Base-by-base conservation (phyloP, 2,888 invertebrate genomes). In the Anticlea derivata region DNA sequence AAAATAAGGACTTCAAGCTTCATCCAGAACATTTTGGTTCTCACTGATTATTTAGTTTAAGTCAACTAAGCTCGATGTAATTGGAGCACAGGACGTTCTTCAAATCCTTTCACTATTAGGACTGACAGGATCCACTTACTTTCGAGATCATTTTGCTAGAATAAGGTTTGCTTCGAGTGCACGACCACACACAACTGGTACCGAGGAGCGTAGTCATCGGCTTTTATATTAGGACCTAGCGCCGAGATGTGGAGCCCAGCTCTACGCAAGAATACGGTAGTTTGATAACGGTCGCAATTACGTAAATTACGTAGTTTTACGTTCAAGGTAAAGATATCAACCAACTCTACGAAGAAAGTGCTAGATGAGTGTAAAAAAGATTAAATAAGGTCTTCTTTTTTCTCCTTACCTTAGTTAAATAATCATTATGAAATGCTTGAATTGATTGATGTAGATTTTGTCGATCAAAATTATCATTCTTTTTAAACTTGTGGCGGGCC, bases 151-250 rank as follows among this genome's bases (percentile, higher is more conserved):
- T 90, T 85, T 80, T 86, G 82, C 80, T 87, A 79, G 82, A 71
- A 79, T 84, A 77, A 82, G 86, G 83, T 88, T 87, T 81, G 81
- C 82, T 80, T 81, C 81, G 87, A 82, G 73, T 78, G 85, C 85
- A 77, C 84, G 82, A 85, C 82, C 81, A 85, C 87, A 88, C 89
- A 86, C 89, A 79, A 90, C 90, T 90, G 88, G 82, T 90, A 80
- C 68, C 70, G 77, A 80, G 66, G 68, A 75, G 67, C 65, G 72
- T 63, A 70, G 65, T 66, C 75, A 70, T 60, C 75, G 77, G 80
- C 89, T 89, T 90, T 84, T 90, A 90, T 90, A 90, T 88, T 80
- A 78, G 80, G 52, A 58, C 46, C 54, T 77, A 78, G 73, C 70
- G 68, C 71, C 70, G 78, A 87, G 88, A 88, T 85, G 85, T 80